Evolutionary conservation across 2,113 vertebrate genomes (phyloP).

Genomic region (Benitochromis conjunctus): DNA sequence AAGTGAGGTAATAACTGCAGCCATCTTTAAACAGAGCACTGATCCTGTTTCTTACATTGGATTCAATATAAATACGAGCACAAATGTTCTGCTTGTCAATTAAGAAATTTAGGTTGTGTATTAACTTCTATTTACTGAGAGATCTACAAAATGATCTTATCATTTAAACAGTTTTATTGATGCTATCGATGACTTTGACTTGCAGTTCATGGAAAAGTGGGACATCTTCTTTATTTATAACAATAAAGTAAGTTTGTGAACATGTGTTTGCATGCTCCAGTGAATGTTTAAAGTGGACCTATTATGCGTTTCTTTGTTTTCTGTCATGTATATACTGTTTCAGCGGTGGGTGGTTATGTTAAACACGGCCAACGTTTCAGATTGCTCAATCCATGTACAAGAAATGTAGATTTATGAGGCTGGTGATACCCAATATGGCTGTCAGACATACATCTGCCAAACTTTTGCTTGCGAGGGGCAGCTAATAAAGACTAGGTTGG

Average conservation of each 20-base stretch:
- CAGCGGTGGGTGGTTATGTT: background rate
- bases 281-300: background rate
- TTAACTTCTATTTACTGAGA: background rate
- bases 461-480: background rate
- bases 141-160: background rate
- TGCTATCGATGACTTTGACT: background rate
- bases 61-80: background rate
- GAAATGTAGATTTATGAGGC: background rate
- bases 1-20: conserved; percentile 24
- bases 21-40: conserved; percentile 2
- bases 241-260: conserved; percentile 2
- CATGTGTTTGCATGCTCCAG: background rate
- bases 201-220: conserved; percentile 1
- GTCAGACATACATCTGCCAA: background rate
- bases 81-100: background rate
- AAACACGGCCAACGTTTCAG: background rate
- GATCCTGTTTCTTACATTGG: background rate
- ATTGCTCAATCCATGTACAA: background rate
- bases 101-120: background rate
- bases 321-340: background rate
- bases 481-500: background rate
- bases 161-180: background rate
- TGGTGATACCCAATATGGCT: background rate
- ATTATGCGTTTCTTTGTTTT: background rate
- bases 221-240: conserved; percentile 12